Evolutionary conservation across 2,888 invertebrate genomes (phyloP).

Genomic region (Alitta virens): DNA sequence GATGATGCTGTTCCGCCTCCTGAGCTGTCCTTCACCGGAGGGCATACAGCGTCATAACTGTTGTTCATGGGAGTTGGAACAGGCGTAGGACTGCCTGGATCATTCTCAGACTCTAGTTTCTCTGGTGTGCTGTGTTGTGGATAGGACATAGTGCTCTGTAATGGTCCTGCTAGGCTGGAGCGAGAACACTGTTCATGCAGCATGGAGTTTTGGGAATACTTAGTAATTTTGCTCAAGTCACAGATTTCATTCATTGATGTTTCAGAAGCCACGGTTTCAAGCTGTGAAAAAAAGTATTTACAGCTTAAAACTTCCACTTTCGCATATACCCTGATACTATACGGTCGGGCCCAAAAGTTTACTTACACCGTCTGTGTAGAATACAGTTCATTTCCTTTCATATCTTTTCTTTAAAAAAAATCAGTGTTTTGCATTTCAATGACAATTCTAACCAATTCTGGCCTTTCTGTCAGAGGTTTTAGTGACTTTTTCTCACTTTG

Average conservation of each 20-base stretch:
- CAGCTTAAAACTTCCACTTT: no score
- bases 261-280: background rate
- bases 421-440: no score
- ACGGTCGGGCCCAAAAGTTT: no score
- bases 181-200: conserved; percentile 23
- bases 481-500: no score
- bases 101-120: background rate
- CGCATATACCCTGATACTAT: no score
- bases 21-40: background rate
- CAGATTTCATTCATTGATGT: background rate
- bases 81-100: background rate
- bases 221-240: background rate
- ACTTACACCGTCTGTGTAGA: no score
- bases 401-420: no score
- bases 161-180: conserved; percentile 23
- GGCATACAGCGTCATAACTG: background rate
- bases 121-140: conserved; percentile 27
- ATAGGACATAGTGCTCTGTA: conserved; percentile 25
- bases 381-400: no score
- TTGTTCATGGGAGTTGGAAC: background rate
- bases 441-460: no score
- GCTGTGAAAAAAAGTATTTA: no score
- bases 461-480: no score
- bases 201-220: background rate
- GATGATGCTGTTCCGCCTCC: background rate